Percentiles rank a stretch among this genome's conserved stretches.
These are phyloP conservation scores for Drosophila quinaria DNA, from an alignment of 2,888 invertebrate genomes.

Conservation along the genomic window DNA sequence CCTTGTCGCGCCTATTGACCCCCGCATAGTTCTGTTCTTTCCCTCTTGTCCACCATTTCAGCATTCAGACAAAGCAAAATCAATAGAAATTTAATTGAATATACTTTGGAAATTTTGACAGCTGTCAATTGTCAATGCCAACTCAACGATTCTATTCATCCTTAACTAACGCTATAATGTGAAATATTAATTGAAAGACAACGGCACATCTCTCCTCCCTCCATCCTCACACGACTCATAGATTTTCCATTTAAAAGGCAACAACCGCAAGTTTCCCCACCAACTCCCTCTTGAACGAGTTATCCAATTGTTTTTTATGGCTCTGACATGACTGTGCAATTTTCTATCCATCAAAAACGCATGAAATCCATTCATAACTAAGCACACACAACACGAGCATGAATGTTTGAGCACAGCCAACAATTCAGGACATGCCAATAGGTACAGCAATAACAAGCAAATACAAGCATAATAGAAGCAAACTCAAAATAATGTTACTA, in stretches of 20 bases:
- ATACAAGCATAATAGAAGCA: not conserved
- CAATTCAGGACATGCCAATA: constrained; percentile 14
- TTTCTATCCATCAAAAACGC: constrained; percentile 43
- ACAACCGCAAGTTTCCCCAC: not conserved
- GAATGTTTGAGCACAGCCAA: constrained; percentile 6
- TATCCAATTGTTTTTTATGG: constrained; percentile 25
- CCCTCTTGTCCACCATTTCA: constrained; percentile 6
- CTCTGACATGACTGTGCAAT: constrained; percentile 46
- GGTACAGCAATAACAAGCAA: not conserved
- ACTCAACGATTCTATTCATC: constrained; percentile 36
- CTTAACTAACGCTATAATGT: constrained; percentile 50
- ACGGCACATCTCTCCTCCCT: not conserved
- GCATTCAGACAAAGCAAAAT: constrained; percentile 21
- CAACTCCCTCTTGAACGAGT: not conserved
- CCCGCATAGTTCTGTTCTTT: not conserved
- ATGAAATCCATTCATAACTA: constrained; percentile 27
- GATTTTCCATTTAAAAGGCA: not conserved
- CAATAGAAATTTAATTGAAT: constrained; percentile 63
- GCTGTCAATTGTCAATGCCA: constrained; percentile 65
- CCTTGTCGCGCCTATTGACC: constrained; percentile 66
- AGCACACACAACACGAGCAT: constrained; percentile 11
- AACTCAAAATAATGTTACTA: no score
- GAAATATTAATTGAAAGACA: constrained; percentile 70
- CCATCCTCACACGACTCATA: not conserved
- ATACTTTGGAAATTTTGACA: constrained; percentile 65